Base-by-base conservation (phyloP, 2,113 vertebrate species). In the Psittacula cyanocephala region DNA sequence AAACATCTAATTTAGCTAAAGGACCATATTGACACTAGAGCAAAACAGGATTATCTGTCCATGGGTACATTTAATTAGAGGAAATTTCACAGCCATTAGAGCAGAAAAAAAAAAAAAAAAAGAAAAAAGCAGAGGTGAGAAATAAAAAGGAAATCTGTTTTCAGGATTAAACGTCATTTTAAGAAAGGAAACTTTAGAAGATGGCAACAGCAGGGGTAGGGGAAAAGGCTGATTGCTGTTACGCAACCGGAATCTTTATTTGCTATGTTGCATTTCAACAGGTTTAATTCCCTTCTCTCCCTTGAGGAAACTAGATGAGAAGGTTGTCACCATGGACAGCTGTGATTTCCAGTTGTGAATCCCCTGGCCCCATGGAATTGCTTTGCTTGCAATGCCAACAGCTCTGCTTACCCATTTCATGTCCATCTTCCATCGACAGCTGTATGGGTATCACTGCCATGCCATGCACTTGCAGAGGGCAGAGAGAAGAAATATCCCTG, bases 1-100 rank as follows among this genome's bases (percentile, higher is more conserved):
- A 95, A 95, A 91, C 67, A 96, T 70, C 94, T 89, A 59, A 44
- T 91, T 94, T 86, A 86, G 64, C 89, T 94, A 47, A 96, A 83
- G 39, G 68, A 62, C 12, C 28, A 24, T 92, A 88, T 28, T 83
- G 71, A 83, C 81, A 78, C 63, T 59, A 62, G 39, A 65, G 27
- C 33, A 52, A 93, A 92, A 83, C 18, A 90, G 80, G 59, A 92
- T 96, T 93, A 83, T 86, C 67, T 88, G 29, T 69, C 39, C 37
- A 33, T 31, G 53, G 62, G 72, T 24, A 27, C 22, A 77, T 86
- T 88, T 86, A 93, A 92, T 90, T 88, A 88, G 31, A 92, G 22
- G 13, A 81, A 88, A 72, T 8, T 60, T 93, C 17, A 18, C 59
- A 72, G 6, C 13, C 18, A 41, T 52, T 72, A 4, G 3, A 69